A percentile compares a stretch with the other conserved stretches of the same genome.
Conservation (phyloP, 2,888 invertebrate species). For the Caradrina clavipalpis region DNA sequence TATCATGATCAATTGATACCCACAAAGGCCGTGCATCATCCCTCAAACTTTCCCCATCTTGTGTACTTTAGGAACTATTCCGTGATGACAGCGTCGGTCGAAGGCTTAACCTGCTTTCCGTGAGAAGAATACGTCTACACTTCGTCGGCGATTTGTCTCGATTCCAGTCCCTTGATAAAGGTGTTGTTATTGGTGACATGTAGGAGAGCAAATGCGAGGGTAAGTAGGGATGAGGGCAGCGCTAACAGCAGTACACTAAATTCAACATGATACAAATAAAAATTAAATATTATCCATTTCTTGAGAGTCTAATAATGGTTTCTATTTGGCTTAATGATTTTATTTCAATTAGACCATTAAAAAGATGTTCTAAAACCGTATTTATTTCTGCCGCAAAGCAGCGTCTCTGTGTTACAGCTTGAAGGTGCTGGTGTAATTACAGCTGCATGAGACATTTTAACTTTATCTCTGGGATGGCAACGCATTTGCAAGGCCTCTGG, state of each 20-base stretch:
- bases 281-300: background rate
- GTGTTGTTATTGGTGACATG: background rate
- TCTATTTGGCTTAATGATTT: no score
- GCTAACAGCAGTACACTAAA: background rate
- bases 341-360: no score
- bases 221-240: no score
- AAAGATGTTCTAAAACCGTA: no score
- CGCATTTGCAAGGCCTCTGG: no score
- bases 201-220: background rate
- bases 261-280: background rate
- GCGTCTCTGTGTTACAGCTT: no score
- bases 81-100: constrained; percentile 48
- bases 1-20: background rate
- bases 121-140: constrained; percentile 21
- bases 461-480: no score
- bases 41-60: constrained; percentile 40
- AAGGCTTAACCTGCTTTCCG: constrained; percentile 56
- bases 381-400: no score
- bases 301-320: no score
- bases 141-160: constrained; percentile 8
- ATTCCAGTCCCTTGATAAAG: background rate
- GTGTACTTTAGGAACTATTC: constrained; percentile 45
- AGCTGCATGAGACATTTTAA: no score
- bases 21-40: constrained; percentile 2
- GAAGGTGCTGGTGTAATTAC: no score